These are phyloP conservation scores for Eristalis arbustorum DNA, from an alignment of 2,888 invertebrate genomes.

Conservation along the genomic window DNA sequence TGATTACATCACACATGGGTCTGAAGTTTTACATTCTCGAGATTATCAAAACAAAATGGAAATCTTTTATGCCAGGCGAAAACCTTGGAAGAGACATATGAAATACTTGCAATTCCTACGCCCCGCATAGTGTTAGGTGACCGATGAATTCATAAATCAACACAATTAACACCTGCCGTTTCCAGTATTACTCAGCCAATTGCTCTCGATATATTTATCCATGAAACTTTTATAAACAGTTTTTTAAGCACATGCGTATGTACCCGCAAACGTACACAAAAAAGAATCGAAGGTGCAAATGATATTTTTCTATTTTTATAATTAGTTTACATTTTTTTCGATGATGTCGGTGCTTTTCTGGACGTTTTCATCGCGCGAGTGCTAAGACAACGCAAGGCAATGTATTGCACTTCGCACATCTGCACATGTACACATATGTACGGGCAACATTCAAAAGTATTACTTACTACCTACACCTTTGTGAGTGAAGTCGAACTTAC, in stretches of 20 bases:
- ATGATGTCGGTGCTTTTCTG: slow-evolving; percentile 32
- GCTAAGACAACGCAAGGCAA: neutral
- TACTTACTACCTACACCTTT: slow-evolving; percentile 35
- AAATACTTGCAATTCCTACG: neutral
- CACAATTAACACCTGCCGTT: slow-evolving; percentile 44
- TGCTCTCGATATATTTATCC: slow-evolving; percentile 42
- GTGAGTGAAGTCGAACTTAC: slow-evolving; percentile 35
- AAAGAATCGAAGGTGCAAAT: neutral
- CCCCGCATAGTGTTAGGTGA: slow-evolving; percentile 3
- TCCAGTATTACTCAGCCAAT: slow-evolving; percentile 36
- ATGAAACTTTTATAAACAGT: slow-evolving; percentile 45
- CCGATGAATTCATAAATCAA: slow-evolving; percentile 26
- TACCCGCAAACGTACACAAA: neutral
- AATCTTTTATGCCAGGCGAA: neutral
- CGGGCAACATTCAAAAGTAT: slow-evolving; percentile 6
- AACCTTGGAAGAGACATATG: neutral
- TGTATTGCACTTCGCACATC: slow-evolving; percentile 30
- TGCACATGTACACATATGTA: neutral
- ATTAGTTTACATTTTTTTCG: neutral
- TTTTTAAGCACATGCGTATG: slow-evolving; percentile 23
- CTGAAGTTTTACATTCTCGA: neutral
- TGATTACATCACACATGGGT: neutral
- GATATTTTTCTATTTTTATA: slow-evolving; percentile 3
- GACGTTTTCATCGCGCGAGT: slow-evolving; percentile 18
- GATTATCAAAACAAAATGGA: neutral